These are phyloP conservation scores for Phacellophora camtschatica DNA, from an alignment of 30 jellyfish, hydroid and myxozoan genomes.

Conservation along the genomic window DNA sequence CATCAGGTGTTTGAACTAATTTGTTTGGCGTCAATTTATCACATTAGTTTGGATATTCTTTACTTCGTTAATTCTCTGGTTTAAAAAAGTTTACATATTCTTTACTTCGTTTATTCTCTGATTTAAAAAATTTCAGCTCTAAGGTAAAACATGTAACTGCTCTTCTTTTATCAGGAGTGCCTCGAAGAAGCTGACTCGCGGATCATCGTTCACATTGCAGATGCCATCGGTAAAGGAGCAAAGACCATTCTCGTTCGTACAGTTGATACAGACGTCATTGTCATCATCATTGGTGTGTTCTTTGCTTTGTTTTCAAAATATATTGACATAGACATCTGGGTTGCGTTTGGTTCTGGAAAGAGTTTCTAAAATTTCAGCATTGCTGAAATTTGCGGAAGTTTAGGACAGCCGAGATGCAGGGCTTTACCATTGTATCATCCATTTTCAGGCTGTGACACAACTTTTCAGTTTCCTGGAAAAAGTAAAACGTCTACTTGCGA, in stretches of 20 bases:
- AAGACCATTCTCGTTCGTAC: neutral
- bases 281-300: neutral
- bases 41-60: neutral
- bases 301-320: neutral
- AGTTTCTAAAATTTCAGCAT: neutral
- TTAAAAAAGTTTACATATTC: neutral
- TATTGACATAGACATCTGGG: neutral
- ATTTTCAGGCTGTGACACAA: neutral
- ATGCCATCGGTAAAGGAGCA: neutral
- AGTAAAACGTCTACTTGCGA: neutral
- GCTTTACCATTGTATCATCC: neutral
- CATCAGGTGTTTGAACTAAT: too few relatives aligned
- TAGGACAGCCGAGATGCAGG: neutral
- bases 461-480: neutral
- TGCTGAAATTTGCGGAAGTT: neutral
- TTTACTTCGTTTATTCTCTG: neutral
- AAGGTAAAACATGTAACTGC: neutral
- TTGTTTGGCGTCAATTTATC: neutral
- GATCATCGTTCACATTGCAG: neutral
- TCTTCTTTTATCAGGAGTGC: neutral
- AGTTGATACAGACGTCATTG: slow-evolving; percentile 14
- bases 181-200: slow-evolving; percentile 9
- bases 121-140: neutral
- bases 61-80: too few relatives aligned
- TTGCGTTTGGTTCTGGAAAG: neutral